Evolutionary conservation across 2,888 invertebrate species (phyloP), one percentile per base, ranked within the genome.

Genomic region (Drosophila prolongata): DNA sequence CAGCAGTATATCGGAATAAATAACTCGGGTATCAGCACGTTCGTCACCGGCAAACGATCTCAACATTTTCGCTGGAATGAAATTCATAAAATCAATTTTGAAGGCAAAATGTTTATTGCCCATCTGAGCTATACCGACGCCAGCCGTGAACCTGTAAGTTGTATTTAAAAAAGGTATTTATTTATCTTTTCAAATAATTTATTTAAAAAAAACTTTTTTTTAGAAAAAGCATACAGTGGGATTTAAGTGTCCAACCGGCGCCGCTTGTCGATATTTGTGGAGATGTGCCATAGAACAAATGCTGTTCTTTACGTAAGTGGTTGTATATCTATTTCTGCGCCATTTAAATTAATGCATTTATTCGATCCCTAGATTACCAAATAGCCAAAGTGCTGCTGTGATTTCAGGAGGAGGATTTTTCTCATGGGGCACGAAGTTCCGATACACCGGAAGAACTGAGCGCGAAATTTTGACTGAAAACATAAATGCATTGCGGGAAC

Each of bases 1-100:
- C 97, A 97, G 90, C 93, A 98, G 64, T 99, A 98, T 92, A 94
- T 99, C 78, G 99, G 99, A 58, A 97, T 99, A 85, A 99, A 98
- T 92, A 97, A 98, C 93, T 95, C 96, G 86, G 99, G 99, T 42
- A 98, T 99, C 80, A 94, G 98, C 80, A 98, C 98, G 55, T 98
- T 98, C 93, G 97, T 98, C 92, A 97, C 97, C 49, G 97, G 97
- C 85, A 95, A 97, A 85, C 96, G 98, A 92, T 97, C 97, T 4
- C 97, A 98, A 91, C 98, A 98, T 92, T 98, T 98, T 93, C 96
- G 97, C 90, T 99, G 99, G 99, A 95, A 95, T 71, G 98, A 98
- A 92, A 96, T 99, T 55, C 97, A 97, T 90, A 98, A 98, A 93
- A 96, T 99, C 80, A 98, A 99, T 92, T 99, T 98, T 90, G 98